Base-by-base conservation (phyloP, 2,888 invertebrate species). In the Ophonus ardosiacus region DNA sequence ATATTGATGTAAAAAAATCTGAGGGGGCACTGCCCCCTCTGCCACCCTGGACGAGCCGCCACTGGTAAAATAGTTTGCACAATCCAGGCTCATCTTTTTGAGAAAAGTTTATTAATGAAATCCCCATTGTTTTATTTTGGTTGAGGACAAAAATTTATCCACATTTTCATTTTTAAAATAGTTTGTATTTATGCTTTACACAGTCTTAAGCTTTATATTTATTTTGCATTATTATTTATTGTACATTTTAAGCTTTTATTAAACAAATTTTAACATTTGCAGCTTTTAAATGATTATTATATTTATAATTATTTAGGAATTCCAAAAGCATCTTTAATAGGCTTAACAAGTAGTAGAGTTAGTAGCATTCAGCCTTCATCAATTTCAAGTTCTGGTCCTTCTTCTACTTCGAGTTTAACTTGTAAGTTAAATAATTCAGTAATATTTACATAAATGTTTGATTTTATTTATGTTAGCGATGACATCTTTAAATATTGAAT, bases 251-350 rank as follows among this genome's bases (percentile, higher is more conserved):
- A 51, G 43, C 43, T 13, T 10, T 51, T 51, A 43, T 85, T 74
- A 63, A 18, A 51, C 79, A 63, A 3, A 51, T 51, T 51, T 8
- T 51, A 51, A 51, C 13, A 13, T 51, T 51, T 13, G 4, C 10
- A 13, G 13, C 1, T 51, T 8, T 51, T 51, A 51, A 51, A 51
- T 51, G 13, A 51, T 51, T 51, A 51, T 51, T 51, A 4, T 13
- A 51, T 51, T 51, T 51, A 51, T 76, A 43, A 43, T 87, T 87
- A 81, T 85, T n/a, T 90, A 97, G 97, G 97, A 88, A 93, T 96
- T 43, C 96, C 96, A 61, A 96, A 96, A 89, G 93, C 96, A 56
- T 96, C 97, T 0, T 92, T 97, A 86, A 96, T 97, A 89, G 96
- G 96, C 84, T 91, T 97, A 88, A 95, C 96, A 5, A 95, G 95